Base-by-base conservation (phyloP, 2,797 vertebrate genomes). In the Peromyscus eremicus region DNA sequence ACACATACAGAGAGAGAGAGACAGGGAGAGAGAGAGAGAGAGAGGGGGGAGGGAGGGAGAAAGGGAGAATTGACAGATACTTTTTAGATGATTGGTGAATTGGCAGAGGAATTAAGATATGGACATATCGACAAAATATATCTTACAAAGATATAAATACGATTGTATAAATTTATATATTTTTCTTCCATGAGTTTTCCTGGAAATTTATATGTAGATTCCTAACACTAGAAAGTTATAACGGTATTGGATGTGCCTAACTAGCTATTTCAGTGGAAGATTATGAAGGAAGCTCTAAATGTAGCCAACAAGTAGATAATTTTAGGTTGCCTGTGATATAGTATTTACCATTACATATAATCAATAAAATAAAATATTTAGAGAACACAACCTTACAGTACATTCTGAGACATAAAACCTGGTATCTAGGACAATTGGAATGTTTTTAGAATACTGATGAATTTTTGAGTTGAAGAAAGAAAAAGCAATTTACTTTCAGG, bases 391-490 rank as follows among this genome's bases (percentile, higher is more conserved):
- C 5, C 12, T 21, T 5, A 52, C 3, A 3, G 23, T n/a, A 11
- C 17, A 29, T 82, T 40, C 19, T n/a, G 40, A 95, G 49, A 87
- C 77, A 75, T 13, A 75, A 93, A 83, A 32, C 17, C 73, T 83
- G 27, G 19, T 64, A 55, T 57, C 55, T 93, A 97, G 66, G 62
- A 85, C 73, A 79, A 76, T 23, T 34, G 55, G 43, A 75, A 83
- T 84, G n/a, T 89, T 81, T 94, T 57, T 17, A 89, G 79, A 83
- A 96, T 62, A 71, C 49, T 83, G 83, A 93, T 83, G 70, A 57
- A 27, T 49, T 88, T 80, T 57, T 32, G 17, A 92, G 40, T n/a
- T 79, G 43, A 90, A 70, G 25, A 77, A 40, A 87, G 71, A 71
- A 11, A 17, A 43, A 55, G 16, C 17, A 68, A 77, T 52, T 81